These are phyloP conservation scores for Brachyistius frenatus DNA, from an alignment of 2,113 vertebrate genomes.

Conservation along the genomic window DNA sequence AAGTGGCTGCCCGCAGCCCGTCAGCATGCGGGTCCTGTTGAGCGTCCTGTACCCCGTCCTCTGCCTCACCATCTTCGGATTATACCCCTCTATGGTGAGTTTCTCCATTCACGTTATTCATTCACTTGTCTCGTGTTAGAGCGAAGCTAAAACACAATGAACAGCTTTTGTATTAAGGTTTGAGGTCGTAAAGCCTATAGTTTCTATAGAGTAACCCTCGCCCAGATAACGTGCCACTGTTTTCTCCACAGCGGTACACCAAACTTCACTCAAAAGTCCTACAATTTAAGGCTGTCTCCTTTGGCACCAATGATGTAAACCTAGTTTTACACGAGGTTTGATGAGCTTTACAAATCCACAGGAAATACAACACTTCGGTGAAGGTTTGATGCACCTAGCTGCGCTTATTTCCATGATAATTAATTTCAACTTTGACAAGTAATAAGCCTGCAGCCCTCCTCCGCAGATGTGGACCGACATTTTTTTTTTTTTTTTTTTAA, in stretches of 20 bases:
- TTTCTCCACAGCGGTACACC: not conserved
- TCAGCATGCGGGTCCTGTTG: slow-evolving; percentile 90
- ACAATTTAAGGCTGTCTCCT: not conserved
- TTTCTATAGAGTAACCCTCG: not conserved
- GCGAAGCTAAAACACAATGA: not conserved
- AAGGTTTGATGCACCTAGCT: not conserved
- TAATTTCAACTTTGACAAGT: not conserved
- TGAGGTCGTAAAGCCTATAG: not conserved
- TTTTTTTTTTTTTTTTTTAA: no score
- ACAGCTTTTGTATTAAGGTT: not conserved
- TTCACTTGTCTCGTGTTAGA: not conserved
- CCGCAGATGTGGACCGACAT: not conserved
- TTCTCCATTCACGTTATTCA: not conserved
- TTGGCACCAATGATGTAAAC: not conserved
- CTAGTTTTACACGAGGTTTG: not conserved
- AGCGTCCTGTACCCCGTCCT: slow-evolving; percentile 87
- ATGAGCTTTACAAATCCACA: not conserved
- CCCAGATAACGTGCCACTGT: not conserved
- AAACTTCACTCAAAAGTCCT: slow-evolving; percentile 48
- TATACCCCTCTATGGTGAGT: slow-evolving; percentile 93
- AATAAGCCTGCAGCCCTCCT: not conserved
- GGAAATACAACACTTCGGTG: not conserved
- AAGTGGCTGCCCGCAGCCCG: slow-evolving; percentile 78
- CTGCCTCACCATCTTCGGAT: slow-evolving; percentile 88
- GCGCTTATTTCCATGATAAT: not conserved